Base-by-base conservation (phyloP, 2,888 invertebrate species). In the Mesorhabditis spiculigera region DNA sequence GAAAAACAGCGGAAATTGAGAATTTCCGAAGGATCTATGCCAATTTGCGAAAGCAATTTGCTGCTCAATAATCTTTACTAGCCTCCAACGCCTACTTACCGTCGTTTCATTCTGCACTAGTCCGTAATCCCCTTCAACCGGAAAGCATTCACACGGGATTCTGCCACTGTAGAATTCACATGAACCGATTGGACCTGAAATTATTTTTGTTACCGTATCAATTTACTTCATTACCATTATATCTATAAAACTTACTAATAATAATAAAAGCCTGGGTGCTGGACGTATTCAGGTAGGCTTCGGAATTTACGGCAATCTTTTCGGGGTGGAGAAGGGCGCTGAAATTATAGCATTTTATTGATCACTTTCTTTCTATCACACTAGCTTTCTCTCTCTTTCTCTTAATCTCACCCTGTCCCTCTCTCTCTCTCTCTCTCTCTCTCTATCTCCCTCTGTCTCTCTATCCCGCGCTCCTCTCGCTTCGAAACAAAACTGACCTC, bases 91-190 rank as follows among this genome's bases (percentile, higher is more conserved):
- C 1, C 28, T 1, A 50, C 58, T 3, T 50, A 50, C 58, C 58
- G 58, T 50, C 1, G 10, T 50, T n/a, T 50, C 58, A 50, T 50
- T 50, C 58, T 50, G 58, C 58, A 50, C 58, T 2, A 50, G 58
- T 3, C 58, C 58, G n/a, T 50, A 50, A n/a, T 50, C 58, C 8
- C 58, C 58, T n/a, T 50, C 58, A 50, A 50, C n/a, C 58, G 58
- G 58, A n/a, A 50, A 50, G n/a, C 58, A 50, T n/a, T 50, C 58
- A n/a, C 58, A 50, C 58, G 58, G 58, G 58, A 50, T n/a, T 10
- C 10, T 10, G n/a, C 58, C 58, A 50, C 58, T 50, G 58, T 50
- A n/a, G 58, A 50, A 50, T 50, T 50, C 10, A 50, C 58, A 50
- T 2, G 58, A 50, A n/a, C 10, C 8, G 10, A 50, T 13, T 13